phyloP scores from a whole-genome alignment of 2,113 vertebrate species.

The Gnathonemus longibarbis region DNA sequence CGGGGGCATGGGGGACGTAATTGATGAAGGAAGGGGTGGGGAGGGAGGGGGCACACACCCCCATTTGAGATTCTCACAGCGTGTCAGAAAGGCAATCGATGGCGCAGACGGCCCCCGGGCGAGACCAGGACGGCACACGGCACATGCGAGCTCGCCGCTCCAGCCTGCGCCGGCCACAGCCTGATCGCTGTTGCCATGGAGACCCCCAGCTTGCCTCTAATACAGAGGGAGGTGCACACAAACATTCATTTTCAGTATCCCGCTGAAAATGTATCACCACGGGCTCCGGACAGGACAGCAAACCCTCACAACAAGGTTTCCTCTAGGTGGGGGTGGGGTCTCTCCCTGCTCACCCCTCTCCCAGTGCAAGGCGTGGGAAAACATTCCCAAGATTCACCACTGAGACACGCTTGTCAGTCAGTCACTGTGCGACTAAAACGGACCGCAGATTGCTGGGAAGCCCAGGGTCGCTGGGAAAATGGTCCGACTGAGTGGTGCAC shows the following conservation, averaged over 20 bases:
- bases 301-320: neutral
- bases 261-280: neutral
- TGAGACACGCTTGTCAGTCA: neutral
- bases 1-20: neutral
- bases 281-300: neutral
- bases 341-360: neutral
- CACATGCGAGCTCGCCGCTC: neutral
- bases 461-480: neutral
- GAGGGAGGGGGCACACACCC: neutral
- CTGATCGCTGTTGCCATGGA: constrained; percentile 12
- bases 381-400: neutral
- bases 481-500: neutral
- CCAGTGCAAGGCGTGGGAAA: neutral
- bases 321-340: neutral
- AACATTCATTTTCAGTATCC: neutral
- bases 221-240: neutral
- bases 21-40: neutral
- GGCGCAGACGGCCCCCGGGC: neutral
- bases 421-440: neutral
- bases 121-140: neutral
- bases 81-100: neutral
- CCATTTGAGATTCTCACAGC: neutral
- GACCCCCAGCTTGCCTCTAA: neutral
- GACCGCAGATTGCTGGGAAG: neutral
- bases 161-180: neutral